phyloP scores from a whole-genome alignment of 2,888 invertebrate genomes.

The Parthenolecanium corni region DNA sequence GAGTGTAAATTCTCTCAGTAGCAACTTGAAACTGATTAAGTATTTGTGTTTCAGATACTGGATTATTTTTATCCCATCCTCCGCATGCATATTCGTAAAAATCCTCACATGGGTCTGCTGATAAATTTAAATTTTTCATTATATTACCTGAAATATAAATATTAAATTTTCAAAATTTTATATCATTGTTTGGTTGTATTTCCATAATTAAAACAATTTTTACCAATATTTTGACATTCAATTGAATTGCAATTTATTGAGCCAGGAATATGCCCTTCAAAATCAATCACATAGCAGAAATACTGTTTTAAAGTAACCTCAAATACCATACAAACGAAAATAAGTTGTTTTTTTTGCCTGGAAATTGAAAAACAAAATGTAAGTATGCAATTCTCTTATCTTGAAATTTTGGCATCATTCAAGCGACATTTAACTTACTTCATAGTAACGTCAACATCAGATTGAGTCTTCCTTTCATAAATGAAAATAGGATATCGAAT shows the following conservation, averaged over 20 bases:
- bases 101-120: constrained; percentile 39
- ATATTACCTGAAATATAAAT: constrained; percentile 4
- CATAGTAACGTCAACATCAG: too few relatives aligned
- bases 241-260: background rate
- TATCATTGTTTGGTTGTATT: background rate
- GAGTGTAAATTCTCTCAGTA: constrained; percentile 35
- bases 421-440: too few relatives aligned
- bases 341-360: background rate
- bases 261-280: background rate
- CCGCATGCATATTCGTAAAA: constrained; percentile 41
- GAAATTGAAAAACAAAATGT: background rate
- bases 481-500: too few relatives aligned
- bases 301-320: background rate
- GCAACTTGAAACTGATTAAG: constrained; percentile 38
- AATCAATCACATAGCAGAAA: background rate
- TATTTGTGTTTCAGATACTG: constrained; percentile 36
- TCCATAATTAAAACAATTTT: background rate
- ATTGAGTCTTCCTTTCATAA: too few relatives aligned
- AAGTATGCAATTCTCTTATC: too few relatives aligned
- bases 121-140: constrained; percentile 35
- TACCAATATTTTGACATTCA: background rate
- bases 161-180: background rate
- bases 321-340: background rate
- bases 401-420: too few relatives aligned
- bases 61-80: constrained; percentile 37